These are phyloP conservation scores for Camponotus floridanus DNA, from an alignment of 1,140 invertebrate species.

Conservation along the genomic window DNA sequence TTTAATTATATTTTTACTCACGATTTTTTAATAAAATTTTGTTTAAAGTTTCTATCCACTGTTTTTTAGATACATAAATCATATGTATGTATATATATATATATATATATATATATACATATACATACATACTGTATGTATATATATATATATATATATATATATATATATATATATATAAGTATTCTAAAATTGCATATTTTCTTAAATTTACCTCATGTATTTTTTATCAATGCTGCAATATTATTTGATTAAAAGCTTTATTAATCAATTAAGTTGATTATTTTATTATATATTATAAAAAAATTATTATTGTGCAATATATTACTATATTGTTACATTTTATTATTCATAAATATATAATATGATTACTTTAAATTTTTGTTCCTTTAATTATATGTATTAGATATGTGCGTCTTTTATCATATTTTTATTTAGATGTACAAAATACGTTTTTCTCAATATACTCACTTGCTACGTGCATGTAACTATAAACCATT, in stretches of 20 bases:
- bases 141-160: not conserved
- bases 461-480: conserved; percentile 90
- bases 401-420: not conserved
- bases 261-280: conserved; percentile 22
- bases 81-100: not conserved
- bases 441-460: conserved; percentile 30
- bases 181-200: too few species aligned
- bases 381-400: not conserved
- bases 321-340: not conserved
- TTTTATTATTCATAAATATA: conserved; percentile 3
- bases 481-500: conserved; percentile 89
- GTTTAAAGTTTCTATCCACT: not conserved
- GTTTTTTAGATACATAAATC: not conserved
- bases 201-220: not conserved
- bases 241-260: conserved; percentile 4
- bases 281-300: not conserved
- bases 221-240: not conserved
- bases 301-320: not conserved
- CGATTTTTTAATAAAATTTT: conserved; percentile 2
- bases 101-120: not conserved
- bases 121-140: too few species aligned
- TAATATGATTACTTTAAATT: not conserved
- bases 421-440: conserved; percentile 1
- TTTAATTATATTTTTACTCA: conserved; percentile 13
- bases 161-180: not conserved